Evolutionary conservation across 2,888 invertebrate species (phyloP), one percentile per base, ranked within the genome.

Genomic region (Thymelicus sylvestris): DNA sequence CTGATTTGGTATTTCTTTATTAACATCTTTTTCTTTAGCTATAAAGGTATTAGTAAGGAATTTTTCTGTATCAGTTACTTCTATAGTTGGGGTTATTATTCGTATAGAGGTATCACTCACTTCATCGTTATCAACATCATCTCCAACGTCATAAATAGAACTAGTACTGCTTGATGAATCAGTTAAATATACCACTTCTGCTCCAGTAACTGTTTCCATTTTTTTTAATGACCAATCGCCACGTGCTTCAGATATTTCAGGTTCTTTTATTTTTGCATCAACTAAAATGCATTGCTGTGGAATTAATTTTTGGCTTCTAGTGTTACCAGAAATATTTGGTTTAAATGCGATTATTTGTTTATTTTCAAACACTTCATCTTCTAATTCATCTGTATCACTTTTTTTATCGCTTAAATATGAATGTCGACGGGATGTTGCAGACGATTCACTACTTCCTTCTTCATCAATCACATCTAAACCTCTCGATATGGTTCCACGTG

Each of bases 381-480:
- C 94, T 73, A 91, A 82, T 72, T 94, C 91, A 68, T 94, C 93
- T 71, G 79, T 82, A 78, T 94, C 89, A 83, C 92, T 88, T 85
- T 88, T 89, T 67, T 90, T 93, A 55, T 93, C 93, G 79, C 92
- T 83, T 80, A 94, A 80, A 86, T 95, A 90, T 78, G 95, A 87
- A 77, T 95, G 90, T 79, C 95, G 82, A 77, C 95, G 83, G 77
- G 95, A 94, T 76, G 95, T 92, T 75, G 95, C 94, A 75, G 95
- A 95, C 6, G 95, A 93, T 79, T 96, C 96, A 81, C 92, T 87
- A 79, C 96, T 96, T 5, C 95, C 95, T 90, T 97, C 97, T 87
- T 97, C 97, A 79, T 96, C 95, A 76, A 97, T 97, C 7, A 96
- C 96, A 81, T 97, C 97, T 80, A 97, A 90, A 76, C 95, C 96